Evolutionary conservation across 2,113 vertebrate genomes (phyloP).

Genomic region (Hippoglossus stenolepis): DNA sequence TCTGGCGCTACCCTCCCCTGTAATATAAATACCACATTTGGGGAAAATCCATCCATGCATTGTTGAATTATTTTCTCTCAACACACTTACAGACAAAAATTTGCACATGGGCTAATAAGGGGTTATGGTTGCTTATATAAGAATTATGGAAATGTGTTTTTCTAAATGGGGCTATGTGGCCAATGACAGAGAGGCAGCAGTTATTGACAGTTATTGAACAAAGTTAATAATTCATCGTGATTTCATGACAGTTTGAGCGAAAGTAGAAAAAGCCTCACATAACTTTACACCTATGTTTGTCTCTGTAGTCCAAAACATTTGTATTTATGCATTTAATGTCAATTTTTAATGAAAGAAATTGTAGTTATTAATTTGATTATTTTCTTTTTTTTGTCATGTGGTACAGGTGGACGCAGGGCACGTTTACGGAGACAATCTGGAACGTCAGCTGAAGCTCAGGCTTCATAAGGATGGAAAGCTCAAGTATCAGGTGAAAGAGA

Average conservation of each 20-base stretch:
- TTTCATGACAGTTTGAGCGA: background rate
- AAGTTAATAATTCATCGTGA: background rate
- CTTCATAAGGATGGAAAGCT: conserved; percentile 93
- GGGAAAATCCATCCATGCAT: too few species aligned
- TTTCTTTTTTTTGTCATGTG: background rate
- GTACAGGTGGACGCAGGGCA: conserved; percentile 94
- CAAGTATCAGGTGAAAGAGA: conserved; percentile 90
- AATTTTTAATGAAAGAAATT: background rate
- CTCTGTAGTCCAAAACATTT: too few species aligned
- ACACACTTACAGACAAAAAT: background rate
- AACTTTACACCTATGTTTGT: background rate
- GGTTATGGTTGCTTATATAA: background rate
- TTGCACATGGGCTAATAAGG: too few species aligned
- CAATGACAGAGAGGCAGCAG: too few species aligned
- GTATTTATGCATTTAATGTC: background rate
- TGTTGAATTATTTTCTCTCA: background rate
- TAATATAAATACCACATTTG: too few species aligned
- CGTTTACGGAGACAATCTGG: conserved; percentile 91
- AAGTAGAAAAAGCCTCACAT: background rate
- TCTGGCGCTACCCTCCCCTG: too few species aligned
- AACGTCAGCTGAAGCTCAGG: conserved; percentile 89
- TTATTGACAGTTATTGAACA: background rate
- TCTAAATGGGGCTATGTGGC: background rate
- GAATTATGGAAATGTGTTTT: background rate
- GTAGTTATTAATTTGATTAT: too few species aligned